Base-by-base conservation (phyloP, 2,888 invertebrate species). In the Chorisops tibialis region DNA sequence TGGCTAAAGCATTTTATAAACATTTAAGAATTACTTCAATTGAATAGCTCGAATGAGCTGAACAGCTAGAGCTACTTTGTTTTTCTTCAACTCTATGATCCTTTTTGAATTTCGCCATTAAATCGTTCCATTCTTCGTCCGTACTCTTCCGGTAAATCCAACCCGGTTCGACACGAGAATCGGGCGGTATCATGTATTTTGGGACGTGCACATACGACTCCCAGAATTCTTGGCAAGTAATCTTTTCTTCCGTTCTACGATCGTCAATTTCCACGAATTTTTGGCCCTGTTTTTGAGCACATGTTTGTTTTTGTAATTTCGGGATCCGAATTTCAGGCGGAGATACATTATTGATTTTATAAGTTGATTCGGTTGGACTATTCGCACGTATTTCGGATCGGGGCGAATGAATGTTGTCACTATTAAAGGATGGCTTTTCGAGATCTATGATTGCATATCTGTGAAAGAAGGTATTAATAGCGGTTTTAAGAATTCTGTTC, bases 91-190 rank as follows among this genome's bases (percentile, higher is more conserved):
- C 11, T 7, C 9, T 52, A 11, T 39, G 19, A 16, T 4, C 2
- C 12, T 19, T 47, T 19, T 47, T 2, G 12, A 18, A 30, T 30
- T 58, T 16, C 5, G 35, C 21, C 21, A 59, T 12, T 9, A 59
- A 35, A 14, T 18, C 6, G n/a, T 48, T 38, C 48, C 47, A 59
- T 30, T 59, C 38, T 3, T 37, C 38, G 5, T 59, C 48, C 16
- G 59, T 47, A 12, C 14, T 18, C 37, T 59, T 38, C 7, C 19
- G 37, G 21, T 59, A 59, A 11, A 48, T 38, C 37, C 48, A 37
- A 3, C 48, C 19, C 9, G 41, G 12, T 21, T 56, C 56, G 14
- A 22, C 24, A n/a, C 22, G 4, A 18, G 22, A 24, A 6, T 21
- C 30, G 3, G 43, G 35, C 12, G 24, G 56, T n/a, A 14, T 6